Evolutionary conservation across 2,888 invertebrate genomes (phyloP), one percentile per base, ranked within the genome.

Genomic region (Nemapogon koenigi): DNA sequence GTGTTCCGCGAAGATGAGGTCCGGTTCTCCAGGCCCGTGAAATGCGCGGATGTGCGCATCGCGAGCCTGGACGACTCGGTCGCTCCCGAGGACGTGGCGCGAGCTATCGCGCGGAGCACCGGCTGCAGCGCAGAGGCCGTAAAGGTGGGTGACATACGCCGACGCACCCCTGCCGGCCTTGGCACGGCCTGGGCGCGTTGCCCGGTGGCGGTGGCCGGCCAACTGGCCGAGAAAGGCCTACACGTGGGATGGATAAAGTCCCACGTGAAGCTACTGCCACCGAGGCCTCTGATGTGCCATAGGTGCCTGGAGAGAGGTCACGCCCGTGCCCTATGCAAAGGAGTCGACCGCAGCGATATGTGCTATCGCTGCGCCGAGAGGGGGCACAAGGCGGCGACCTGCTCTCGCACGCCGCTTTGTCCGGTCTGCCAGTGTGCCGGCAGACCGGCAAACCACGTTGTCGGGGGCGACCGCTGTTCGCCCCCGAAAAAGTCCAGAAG

Each of bases 61-160:
- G 4, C 37, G 2, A 30, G 30, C 8, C 28, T 37, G 11, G 37
- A 37, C 14, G 37, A 37, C 30, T 37, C 37, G 4, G 30, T 37
- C 3, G 2, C 19, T 6, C n/a, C 22, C 3, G 19, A 7, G 11
- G 37, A 37, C 4, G 29, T 37, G 7, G 37, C 11, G 3, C 4
- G 3, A 4, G 37, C 37, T 13, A 19, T 37, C 2, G 13, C 30
- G 11, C 13, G 18, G 10, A 19, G n/a, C 4, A 30, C 18, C 3
- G 30, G 14, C 3, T 37, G 37, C 16, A 2, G n/a, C 13, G 14
- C 15, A 13, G 37, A 37, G 3, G 6, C 11, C 4, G 15, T 37
- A 2, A 37, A 37, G 28, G 13, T n/a, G 8, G 27, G 36, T 3
- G 27, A 26, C 10, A 27, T 26, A 4, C 26, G 17, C 4, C 16